phyloP scores from a whole-genome alignment of 2,888 invertebrate species.

The Agrochola litura region DNA sequence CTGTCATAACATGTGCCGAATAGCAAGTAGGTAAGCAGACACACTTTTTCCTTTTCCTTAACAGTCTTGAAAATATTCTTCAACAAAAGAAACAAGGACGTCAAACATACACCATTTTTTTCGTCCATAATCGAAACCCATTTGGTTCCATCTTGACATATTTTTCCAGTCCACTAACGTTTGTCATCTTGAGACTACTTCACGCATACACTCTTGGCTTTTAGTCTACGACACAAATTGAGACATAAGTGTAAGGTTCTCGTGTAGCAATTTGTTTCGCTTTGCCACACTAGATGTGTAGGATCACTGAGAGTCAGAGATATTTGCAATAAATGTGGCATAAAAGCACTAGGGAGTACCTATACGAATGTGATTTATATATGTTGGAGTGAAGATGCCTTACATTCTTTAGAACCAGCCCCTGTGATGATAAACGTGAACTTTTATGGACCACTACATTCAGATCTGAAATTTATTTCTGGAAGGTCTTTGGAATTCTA shows the following conservation, averaged over 20 bases:
- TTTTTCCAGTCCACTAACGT: constrained; percentile 56
- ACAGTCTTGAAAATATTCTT: constrained; percentile 29
- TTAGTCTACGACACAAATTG: constrained; percentile 34
- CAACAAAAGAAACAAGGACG: constrained; percentile 37
- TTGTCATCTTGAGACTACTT: constrained; percentile 48
- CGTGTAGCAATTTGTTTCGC: constrained; percentile 34
- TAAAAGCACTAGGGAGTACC: neutral
- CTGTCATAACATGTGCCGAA: constrained; percentile 31
- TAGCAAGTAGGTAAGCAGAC: constrained; percentile 40
- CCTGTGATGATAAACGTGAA: neutral
- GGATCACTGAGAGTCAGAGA: neutral
- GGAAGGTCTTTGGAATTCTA: too few species aligned
- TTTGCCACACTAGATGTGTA: constrained; percentile 10
- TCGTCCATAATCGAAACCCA: constrained; percentile 53
- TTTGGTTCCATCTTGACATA: constrained; percentile 44
- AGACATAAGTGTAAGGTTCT: constrained; percentile 22
- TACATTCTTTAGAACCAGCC: neutral
- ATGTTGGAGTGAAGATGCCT: neutral
- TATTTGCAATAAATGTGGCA: constrained; percentile 24
- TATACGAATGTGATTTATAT: neutral
- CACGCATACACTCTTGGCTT: constrained; percentile 38
- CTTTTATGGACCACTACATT: neutral
- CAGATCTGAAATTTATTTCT: neutral
- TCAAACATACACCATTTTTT: constrained; percentile 42
- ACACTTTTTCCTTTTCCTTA: constrained; percentile 26